Base-by-base conservation (phyloP, 2,113 vertebrate genomes). In the Eulacestoma nigropectus region DNA sequence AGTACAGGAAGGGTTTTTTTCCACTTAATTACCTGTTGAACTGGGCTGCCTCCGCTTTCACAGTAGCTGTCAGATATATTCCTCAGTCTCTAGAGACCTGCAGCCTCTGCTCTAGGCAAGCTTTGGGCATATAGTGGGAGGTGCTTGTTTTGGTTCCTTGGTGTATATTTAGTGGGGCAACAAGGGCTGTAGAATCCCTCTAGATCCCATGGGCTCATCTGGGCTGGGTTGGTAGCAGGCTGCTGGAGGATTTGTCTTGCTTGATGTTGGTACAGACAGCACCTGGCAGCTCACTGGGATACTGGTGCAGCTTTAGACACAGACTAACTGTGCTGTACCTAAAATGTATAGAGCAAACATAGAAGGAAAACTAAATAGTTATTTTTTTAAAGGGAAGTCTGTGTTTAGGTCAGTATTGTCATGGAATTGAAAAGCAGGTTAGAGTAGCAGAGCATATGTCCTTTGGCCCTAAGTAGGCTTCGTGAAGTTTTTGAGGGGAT, bases 131-230 rank as follows among this genome's bases (percentile, higher is more conserved):
- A 6, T 69, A 22, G 26, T 44, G 41, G 35, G 41, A 87, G 20
- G 22, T 2, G 4, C 80, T 67, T 78, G 23, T 13, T 50, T 70
- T 81, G 39, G 32, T 87, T 39, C 33, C 14, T 55, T 67, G 30
- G 22, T 35, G 16, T 70, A 20, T 78, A n/a, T 67, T 64, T 86
- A 69, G 10, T 57, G 55, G 32, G 22, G 70, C 32, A 44, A 3
- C 0, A 11, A 55, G 46, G 62, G 23, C 69, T 63, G 55, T 39
- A 46, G 73, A 41, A 13, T 74, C 30, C 37, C 19, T 72, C 21
- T 44, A 79, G 63, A n/a, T n/a, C n/a, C 49, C 0, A 0, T 49
- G 46, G 0, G 0, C 22, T 95, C 14, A n/a, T 52, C 32, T 86
- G 86, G 19, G 13, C 13, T 76, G 52, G 63, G 22, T 32, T 67